A percentile compares a stretch with the other conserved stretches of the same genome.
phyloP scores from a whole-genome alignment of 2,888 invertebrate genomes.

The Drosophila fungiperda region DNA sequence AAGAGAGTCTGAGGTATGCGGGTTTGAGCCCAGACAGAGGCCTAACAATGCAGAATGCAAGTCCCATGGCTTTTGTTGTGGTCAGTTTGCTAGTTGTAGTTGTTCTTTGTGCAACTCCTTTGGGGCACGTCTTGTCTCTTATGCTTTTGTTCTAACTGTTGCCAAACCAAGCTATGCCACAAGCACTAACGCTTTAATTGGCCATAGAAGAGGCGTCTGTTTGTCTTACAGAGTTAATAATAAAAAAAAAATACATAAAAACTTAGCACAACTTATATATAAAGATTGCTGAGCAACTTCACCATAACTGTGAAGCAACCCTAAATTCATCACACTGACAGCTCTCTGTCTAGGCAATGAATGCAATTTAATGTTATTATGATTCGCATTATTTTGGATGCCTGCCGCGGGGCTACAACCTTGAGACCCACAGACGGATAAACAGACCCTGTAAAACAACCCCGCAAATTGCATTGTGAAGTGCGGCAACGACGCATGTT shows the following conservation, averaged over 20 bases:
- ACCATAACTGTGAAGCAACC: slow-evolving; percentile 2
- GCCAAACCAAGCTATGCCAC: slow-evolving; percentile 37
- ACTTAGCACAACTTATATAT: not conserved
- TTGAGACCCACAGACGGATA: slow-evolving; percentile 57
- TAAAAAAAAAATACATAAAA: not conserved
- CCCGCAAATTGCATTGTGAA: slow-evolving; percentile 71
- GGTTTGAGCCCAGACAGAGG: slow-evolving; percentile 8
- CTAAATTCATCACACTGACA: slow-evolving; percentile 35
- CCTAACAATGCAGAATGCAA: slow-evolving; percentile 64
- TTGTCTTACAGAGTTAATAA: slow-evolving; percentile 45
- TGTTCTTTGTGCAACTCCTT: slow-evolving; percentile 35
- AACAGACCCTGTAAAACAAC: slow-evolving; percentile 46
- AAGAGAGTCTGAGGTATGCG: not conserved
- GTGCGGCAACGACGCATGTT: slow-evolving; percentile 60
- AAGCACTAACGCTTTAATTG: slow-evolving; percentile 49
- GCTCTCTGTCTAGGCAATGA: slow-evolving; percentile 48
- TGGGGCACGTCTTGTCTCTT: slow-evolving; percentile 51
- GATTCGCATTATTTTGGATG: slow-evolving; percentile 39
- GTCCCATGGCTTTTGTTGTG: slow-evolving; percentile 64
- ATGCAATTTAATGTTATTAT: slow-evolving; percentile 73
- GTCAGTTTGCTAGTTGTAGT: slow-evolving; percentile 55
- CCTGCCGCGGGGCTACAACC: slow-evolving; percentile 51
- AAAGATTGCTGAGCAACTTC: not conserved
- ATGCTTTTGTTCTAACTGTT: slow-evolving; percentile 69
- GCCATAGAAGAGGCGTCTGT: slow-evolving; percentile 46